Conservation (phyloP, 2,113 vertebrate genomes). For the Sorex araneus region DNA sequence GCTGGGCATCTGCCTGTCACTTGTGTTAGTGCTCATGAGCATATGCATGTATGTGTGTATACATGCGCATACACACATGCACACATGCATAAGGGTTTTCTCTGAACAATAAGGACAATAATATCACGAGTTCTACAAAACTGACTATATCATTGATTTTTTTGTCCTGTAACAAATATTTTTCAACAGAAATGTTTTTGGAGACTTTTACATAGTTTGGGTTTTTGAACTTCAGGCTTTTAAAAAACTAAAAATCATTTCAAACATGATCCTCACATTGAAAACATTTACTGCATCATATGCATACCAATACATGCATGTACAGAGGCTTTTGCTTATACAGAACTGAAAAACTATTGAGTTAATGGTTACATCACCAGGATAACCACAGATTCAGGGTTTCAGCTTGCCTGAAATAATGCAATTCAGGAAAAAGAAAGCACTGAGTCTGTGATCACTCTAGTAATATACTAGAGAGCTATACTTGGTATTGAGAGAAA, state of each 20-base stretch:
- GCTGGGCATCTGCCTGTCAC: conserved; percentile 46
- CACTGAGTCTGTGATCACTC: neutral
- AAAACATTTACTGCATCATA: conserved; percentile 35
- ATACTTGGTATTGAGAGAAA: neutral
- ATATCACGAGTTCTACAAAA: neutral
- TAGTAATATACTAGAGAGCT: neutral
- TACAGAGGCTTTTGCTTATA: conserved; percentile 19
- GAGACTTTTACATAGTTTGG: conserved; percentile 38
- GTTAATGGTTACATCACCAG: neutral
- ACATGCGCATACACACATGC: neutral
- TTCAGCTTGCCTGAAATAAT: conserved; percentile 48
- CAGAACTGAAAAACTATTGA: conserved; percentile 1
- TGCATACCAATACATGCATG: neutral
- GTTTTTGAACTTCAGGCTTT: conserved; percentile 41
- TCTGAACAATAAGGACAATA: neutral
- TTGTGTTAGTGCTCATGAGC: neutral
- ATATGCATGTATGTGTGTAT: neutral
- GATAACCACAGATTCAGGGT: neutral
- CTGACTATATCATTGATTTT: neutral
- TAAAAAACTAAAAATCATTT: neutral
- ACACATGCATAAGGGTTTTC: neutral
- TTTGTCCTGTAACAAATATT: conserved; percentile 40
- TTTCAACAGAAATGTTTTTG: neutral
- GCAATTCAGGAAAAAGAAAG: conserved; percentile 54
- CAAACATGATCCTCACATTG: conserved; percentile 44